Evolutionary conservation across 2,888 invertebrate species (phyloP).

Genomic region (Tigriopus californicus): DNA sequence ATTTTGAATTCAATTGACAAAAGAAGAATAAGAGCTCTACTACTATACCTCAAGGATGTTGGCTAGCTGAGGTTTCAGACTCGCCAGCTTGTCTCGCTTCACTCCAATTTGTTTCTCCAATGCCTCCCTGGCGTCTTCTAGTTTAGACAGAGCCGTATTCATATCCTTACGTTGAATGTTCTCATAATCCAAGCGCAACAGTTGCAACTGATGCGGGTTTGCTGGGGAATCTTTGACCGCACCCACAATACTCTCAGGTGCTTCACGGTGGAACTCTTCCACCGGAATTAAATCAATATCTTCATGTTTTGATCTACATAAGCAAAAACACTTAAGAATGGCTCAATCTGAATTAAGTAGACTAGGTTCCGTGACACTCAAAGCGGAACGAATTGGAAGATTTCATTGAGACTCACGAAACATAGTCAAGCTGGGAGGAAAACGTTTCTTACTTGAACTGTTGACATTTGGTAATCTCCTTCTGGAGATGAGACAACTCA

Average conservation of each 20-base stretch:
- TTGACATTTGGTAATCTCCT: slow-evolving; percentile 82
- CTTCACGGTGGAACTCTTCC: slow-evolving; percentile 61
- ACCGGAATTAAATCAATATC: slow-evolving; percentile 67
- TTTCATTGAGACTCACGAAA: not conserved
- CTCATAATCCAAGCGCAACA: slow-evolving; percentile 80
- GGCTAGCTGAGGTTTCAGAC: slow-evolving; percentile 56
- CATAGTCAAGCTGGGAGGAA: not conserved
- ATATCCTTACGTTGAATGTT: slow-evolving; percentile 65
- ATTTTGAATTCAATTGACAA: too few species aligned
- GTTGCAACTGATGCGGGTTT: slow-evolving; percentile 56
- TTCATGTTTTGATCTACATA: slow-evolving; percentile 63
- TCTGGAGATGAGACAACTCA: slow-evolving; percentile 77
- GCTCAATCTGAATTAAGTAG: slow-evolving; percentile 19
- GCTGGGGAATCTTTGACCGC: slow-evolving; percentile 45
- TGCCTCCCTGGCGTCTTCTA: slow-evolving; percentile 54
- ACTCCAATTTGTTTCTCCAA: slow-evolving; percentile 53
- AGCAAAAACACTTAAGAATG: too few species aligned
- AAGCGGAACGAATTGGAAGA: not conserved
- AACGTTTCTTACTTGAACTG: slow-evolving; percentile 55
- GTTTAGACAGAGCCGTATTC: slow-evolving; percentile 50
- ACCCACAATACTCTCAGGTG: slow-evolving; percentile 47
- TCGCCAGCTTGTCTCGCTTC: slow-evolving; percentile 55
- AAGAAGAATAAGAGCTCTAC: too few species aligned
- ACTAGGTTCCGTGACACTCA: not conserved
- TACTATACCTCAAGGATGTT: slow-evolving; percentile 32